These are phyloP conservation scores for Corydoras sp. DNA, from an alignment of 2,113 vertebrate species.

Conservation along the genomic window DNA sequence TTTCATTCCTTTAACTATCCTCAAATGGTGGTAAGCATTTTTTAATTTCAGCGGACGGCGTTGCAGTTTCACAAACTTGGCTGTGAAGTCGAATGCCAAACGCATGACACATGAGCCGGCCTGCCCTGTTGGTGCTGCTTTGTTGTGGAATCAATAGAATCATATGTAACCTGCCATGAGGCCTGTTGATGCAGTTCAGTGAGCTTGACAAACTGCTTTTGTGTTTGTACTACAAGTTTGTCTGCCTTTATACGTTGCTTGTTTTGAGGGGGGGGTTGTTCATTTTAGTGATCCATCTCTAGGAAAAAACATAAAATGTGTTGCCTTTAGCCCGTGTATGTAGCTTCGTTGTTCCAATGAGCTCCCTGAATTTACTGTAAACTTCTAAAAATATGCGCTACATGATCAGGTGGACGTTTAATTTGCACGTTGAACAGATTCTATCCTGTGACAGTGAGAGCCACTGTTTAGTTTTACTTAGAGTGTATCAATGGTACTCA, in stretches of 20 bases:
- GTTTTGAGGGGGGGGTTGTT: background rate
- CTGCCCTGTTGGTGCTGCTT: background rate
- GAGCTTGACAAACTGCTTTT: background rate
- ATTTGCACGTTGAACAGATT: too few species aligned
- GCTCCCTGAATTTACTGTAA: conserved; percentile 24
- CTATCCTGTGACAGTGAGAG: too few species aligned
- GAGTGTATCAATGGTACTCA: too few species aligned
- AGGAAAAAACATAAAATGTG: background rate
- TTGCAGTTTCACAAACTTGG: background rate
- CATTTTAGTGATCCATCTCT: background rate
- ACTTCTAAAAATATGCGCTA: background rate
- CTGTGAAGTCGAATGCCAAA: background rate
- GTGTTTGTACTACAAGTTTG: background rate
- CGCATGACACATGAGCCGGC: background rate
- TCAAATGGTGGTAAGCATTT: too few species aligned
- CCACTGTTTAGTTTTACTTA: too few species aligned
- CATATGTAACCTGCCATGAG: background rate
- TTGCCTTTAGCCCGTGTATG: background rate
- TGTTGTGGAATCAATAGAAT: background rate
- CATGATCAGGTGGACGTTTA: too few species aligned
- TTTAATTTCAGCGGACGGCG: too few species aligned
- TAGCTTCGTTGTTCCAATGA: conserved; percentile 39
- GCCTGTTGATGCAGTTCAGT: background rate
- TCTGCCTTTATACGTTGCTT: too few species aligned
- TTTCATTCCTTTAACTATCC: too few species aligned